Evolutionary conservation across 2,797 vertebrate genomes (phyloP).

Genomic region (Gadopsis marmoratus): DNA sequence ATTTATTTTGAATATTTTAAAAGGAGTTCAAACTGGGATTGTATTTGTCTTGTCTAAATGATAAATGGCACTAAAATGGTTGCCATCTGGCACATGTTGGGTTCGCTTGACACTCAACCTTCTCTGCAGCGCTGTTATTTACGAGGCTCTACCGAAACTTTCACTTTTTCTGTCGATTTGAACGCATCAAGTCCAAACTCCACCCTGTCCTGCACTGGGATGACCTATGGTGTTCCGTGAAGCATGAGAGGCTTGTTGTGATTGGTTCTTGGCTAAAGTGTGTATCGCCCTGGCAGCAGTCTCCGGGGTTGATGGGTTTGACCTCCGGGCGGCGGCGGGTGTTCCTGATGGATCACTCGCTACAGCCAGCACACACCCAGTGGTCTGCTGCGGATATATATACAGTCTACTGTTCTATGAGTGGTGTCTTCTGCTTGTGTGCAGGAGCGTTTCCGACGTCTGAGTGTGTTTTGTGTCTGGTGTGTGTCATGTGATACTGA

Average conservation of each 20-base stretch:
- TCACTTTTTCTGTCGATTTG: conserved; percentile 6
- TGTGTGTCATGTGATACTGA: conserved; percentile 21
- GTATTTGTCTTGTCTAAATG: background rate
- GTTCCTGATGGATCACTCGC: conserved; percentile 77
- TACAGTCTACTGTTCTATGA: conserved; percentile 36
- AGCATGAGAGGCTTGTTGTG: conserved; percentile 55
- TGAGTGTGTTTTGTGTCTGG: conserved; percentile 11
- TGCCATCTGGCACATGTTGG: background rate
- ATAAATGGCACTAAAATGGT: background rate
- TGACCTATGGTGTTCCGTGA: conserved; percentile 56
- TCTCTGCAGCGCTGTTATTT: conserved; percentile 4
- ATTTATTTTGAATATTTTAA: background rate
- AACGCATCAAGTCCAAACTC: conserved; percentile 2
- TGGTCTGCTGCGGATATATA: conserved; percentile 50
- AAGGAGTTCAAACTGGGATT: background rate
- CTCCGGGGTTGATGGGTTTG: conserved; percentile 81
- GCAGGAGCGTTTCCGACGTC: conserved; percentile 9
- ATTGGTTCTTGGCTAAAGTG: conserved; percentile 73
- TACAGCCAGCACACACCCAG: conserved; percentile 59
- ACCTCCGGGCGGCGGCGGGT: conserved; percentile 74
- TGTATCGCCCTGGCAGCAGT: conserved; percentile 69
- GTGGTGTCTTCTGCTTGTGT: conserved; percentile 33
- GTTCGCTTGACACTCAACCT: background rate
- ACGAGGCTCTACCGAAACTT: conserved; percentile 19
- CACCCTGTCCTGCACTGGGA: conserved; percentile 30